Percentiles rank a stretch among this genome's conserved stretches.
phyloP scores from a whole-genome alignment of 2,888 invertebrate species.

The Polyommatus iphigenia region DNA sequence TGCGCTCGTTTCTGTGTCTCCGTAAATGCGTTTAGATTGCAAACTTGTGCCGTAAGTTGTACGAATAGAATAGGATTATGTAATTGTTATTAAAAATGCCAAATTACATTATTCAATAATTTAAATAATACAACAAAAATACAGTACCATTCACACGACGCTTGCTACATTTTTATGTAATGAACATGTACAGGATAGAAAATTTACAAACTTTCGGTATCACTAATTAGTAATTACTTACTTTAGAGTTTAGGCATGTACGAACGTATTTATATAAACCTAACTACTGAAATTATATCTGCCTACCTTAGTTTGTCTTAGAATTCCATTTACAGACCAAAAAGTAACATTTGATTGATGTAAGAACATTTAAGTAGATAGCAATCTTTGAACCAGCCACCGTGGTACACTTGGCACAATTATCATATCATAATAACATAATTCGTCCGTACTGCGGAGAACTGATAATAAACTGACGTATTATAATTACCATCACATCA shows the following conservation, averaged over 20 bases:
- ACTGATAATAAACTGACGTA: slow-evolving; percentile 1
- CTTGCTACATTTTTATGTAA: slow-evolving; percentile 5
- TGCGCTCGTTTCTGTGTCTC: slow-evolving; percentile 13
- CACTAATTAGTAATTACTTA: background rate
- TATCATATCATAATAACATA: background rate
- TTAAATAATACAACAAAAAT: slow-evolving; percentile 15
- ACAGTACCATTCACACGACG: slow-evolving; percentile 12
- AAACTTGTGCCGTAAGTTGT: slow-evolving; percentile 21
- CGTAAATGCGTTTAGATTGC: slow-evolving; percentile 28
- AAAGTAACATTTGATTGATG: background rate
- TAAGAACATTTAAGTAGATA: background rate
- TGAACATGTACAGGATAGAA: slow-evolving; percentile 1
- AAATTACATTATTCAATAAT: background rate
- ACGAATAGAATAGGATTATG: background rate
- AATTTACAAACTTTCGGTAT: background rate
- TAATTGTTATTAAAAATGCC: slow-evolving; percentile 2
- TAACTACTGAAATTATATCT: background rate
- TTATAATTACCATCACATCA: background rate
- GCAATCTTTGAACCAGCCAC: background rate
- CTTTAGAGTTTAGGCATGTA: background rate
- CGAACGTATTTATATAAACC: background rate
- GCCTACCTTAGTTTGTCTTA: too few relatives aligned
- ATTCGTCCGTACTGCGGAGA: background rate
- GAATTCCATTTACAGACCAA: background rate
- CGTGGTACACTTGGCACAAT: slow-evolving; percentile 8